phyloP scores from a whole-genome alignment of 2,113 vertebrate genomes.

The Cebidichthys violaceus region DNA sequence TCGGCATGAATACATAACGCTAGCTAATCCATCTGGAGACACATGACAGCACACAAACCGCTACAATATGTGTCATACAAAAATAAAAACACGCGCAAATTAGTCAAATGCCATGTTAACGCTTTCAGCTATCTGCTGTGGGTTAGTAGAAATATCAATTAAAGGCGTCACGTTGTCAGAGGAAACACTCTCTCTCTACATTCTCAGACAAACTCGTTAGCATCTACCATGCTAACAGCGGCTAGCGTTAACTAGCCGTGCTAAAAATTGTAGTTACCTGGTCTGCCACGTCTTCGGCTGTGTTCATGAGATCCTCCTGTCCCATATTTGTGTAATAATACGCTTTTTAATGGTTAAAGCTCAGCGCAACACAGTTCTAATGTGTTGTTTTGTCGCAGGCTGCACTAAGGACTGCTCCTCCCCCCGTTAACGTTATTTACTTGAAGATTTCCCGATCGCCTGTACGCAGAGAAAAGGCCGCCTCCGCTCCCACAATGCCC shows the following conservation, averaged over 20 bases:
- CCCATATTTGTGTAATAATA: constrained; percentile 74
- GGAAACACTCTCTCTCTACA: not conserved
- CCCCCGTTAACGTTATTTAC: constrained; percentile 66
- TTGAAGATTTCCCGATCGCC: constrained; percentile 68
- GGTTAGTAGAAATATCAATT: not conserved
- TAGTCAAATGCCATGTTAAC: accelerated
- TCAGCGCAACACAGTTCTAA: not conserved
- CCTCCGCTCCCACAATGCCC: constrained; percentile 86
- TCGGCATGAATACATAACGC: not conserved
- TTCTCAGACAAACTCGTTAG: constrained; percentile 49
- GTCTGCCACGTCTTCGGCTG: constrained; percentile 86
- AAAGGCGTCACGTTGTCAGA: not conserved
- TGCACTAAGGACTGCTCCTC: constrained; percentile 29
- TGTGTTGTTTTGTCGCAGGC: constrained; percentile 25
- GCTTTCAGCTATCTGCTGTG: accelerated
- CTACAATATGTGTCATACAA: too few species aligned
- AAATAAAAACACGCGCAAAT: too few species aligned
- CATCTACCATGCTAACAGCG: constrained; percentile 64
- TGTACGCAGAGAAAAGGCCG: constrained; percentile 78
- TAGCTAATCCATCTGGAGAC: constrained; percentile 24
- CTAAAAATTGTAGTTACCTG: constrained; percentile 78
- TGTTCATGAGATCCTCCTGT: constrained; percentile 85
- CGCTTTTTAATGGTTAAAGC: constrained; percentile 14
- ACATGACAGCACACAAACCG: constrained; percentile 23
- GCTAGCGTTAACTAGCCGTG: constrained; percentile 44